Evolutionary conservation across 2,888 invertebrate genomes (phyloP).

Genomic region (Opisthograptis luteolata): DNA sequence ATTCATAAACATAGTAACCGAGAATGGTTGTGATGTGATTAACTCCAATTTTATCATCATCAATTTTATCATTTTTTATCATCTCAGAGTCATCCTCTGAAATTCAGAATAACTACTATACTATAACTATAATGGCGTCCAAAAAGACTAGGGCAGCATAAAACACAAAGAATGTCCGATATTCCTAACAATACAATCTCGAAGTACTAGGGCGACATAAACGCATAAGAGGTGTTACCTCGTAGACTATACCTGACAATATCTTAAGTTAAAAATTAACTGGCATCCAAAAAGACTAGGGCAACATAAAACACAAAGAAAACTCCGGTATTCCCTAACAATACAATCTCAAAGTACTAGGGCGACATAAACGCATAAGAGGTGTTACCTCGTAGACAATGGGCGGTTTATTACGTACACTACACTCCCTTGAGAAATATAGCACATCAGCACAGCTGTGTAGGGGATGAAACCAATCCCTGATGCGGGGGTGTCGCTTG

Average conservation of each 20-base stretch:
- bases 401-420: constrained; percentile 42
- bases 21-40: too few species aligned
- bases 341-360: constrained; percentile 23
- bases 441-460: constrained; percentile 40
- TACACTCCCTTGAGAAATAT: constrained; percentile 43
- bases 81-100: too few species aligned
- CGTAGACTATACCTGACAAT: constrained; percentile 38
- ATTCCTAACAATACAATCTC: background rate
- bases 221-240: constrained; percentile 20
- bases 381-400: constrained; percentile 30
- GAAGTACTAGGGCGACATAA: constrained; percentile 30
- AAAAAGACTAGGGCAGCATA: background rate
- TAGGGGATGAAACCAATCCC: constrained; percentile 18
- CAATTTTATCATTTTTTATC: too few species aligned
- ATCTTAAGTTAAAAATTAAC: too few species aligned
- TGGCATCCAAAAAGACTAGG: background rate
- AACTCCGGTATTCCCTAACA: background rate
- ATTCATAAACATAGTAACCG: too few species aligned
- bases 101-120: too few species aligned
- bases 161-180: background rate
- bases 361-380: constrained; percentile 27
- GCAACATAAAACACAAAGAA: background rate
- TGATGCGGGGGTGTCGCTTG: constrained; percentile 22
- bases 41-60: too few species aligned
- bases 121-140: too few species aligned